phyloP scores from a whole-genome alignment of 2,888 invertebrate species.

The Drosophila leonis region DNA sequence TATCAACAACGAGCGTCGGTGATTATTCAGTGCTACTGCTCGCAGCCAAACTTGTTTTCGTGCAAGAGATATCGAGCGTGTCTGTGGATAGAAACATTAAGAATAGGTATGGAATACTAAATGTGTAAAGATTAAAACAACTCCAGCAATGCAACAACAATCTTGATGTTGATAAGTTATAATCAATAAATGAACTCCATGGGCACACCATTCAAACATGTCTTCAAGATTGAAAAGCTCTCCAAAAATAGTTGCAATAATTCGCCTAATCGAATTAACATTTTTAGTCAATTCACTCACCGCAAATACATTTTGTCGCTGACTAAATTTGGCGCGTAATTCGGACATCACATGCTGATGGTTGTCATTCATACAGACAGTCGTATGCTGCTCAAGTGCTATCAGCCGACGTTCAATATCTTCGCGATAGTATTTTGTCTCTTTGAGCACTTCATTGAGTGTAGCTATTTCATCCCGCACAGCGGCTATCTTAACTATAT shows the following conservation, averaged over 20 bases:
- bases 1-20: conserved; percentile 86
- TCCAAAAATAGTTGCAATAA: background rate
- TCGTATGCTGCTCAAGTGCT: conserved; percentile 78
- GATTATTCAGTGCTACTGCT: conserved; percentile 87
- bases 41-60: conserved; percentile 89
- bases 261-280: background rate
- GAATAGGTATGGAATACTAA: background rate
- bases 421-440: conserved; percentile 83
- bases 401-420: conserved; percentile 82
- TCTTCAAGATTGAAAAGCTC: background rate
- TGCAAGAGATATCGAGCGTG: conserved; percentile 87
- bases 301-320: conserved; percentile 84
- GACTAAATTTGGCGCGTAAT: conserved; percentile 81
- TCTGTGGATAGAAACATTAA: conserved; percentile 58
- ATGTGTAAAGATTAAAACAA: background rate
- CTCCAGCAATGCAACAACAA: background rate
- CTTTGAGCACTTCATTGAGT: conserved; percentile 83
- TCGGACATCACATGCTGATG: conserved; percentile 82
- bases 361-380: conserved; percentile 78
- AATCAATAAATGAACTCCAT: background rate
- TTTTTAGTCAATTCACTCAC: conserved; percentile 58
- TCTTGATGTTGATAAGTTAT: background rate
- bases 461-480: conserved; percentile 85
- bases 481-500: conserved; percentile 84
- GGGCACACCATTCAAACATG: background rate